Evolutionary conservation across 2,888 invertebrate genomes (phyloP).

Genomic region (Melinaea menophilus): DNA sequence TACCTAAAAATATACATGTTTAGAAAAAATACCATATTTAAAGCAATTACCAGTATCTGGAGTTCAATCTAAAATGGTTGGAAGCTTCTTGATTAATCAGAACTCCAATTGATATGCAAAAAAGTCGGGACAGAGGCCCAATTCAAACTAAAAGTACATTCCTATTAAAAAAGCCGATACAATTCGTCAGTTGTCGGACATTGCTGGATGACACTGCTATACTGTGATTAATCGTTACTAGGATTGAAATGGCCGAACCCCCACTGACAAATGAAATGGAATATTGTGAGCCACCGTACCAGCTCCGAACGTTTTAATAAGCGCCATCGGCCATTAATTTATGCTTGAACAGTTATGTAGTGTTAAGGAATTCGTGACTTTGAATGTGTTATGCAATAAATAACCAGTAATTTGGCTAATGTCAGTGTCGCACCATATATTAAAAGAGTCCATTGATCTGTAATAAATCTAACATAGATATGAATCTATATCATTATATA

Average conservation of each 20-base stretch:
- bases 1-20: no score
- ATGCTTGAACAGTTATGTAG: constrained; percentile 16
- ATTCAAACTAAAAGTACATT: constrained; percentile 32
- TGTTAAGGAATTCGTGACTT: constrained; percentile 7
- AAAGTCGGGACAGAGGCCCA: constrained; percentile 26
- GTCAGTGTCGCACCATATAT: not conserved
- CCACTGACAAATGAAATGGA: constrained; percentile 75
- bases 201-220: constrained; percentile 73
- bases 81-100: constrained; percentile 19
- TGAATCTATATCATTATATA: no score
- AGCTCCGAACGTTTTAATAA: constrained; percentile 66
- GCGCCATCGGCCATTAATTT: constrained; percentile 24
- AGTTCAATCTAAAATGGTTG: constrained; percentile 1
- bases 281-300: constrained; percentile 58
- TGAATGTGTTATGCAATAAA: not conserved
- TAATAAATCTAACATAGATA: no score
- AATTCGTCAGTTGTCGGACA: constrained; percentile 57
- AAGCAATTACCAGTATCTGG: no score
- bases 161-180: constrained; percentile 45
- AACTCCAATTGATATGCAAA: constrained; percentile 24
- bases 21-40: no score
- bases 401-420: not conserved
- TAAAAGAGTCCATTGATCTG: no score
- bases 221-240: constrained; percentile 75
- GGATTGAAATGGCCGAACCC: constrained; percentile 71